phyloP scores from a whole-genome alignment of 2,797 vertebrate species.

The Siniperca scherzeri region DNA sequence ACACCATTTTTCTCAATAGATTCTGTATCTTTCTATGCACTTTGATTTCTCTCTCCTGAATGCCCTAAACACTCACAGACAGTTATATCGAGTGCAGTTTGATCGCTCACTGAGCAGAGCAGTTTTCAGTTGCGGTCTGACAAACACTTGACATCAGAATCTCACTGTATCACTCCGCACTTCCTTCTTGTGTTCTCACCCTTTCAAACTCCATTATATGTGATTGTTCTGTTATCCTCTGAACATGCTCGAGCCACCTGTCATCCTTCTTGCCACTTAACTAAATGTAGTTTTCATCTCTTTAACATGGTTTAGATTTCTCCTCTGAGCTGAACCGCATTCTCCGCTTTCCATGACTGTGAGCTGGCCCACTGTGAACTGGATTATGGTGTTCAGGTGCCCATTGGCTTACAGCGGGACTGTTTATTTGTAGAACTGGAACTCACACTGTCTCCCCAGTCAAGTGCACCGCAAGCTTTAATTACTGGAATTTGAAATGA shows the following conservation, averaged over 20 bases:
- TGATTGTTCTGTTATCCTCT: constrained; percentile 69
- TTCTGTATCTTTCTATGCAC: not conserved
- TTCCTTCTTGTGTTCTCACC: constrained; percentile 57
- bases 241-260: constrained; percentile 62
- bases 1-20: not conserved
- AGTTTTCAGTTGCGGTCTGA: constrained; percentile 46
- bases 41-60: constrained; percentile 1
- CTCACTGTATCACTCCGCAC: constrained; percentile 55
- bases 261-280: constrained; percentile 61
- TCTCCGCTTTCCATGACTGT: constrained; percentile 45
- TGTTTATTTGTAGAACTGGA: constrained; percentile 82
- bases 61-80: constrained; percentile 38
- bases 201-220: constrained; percentile 76
- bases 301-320: constrained; percentile 65
- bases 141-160: constrained; percentile 75
- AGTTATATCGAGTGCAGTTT: constrained; percentile 27
- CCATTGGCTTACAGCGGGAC: constrained; percentile 21
- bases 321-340: constrained; percentile 30
- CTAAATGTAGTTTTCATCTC: constrained; percentile 79
- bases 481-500: constrained; percentile 84
- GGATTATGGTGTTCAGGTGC: constrained; percentile 50
- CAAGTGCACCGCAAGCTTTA: constrained; percentile 74
- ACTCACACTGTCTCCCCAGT: constrained; percentile 73
- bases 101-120: constrained; percentile 31
- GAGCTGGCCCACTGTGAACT: constrained; percentile 35